phyloP scores from a whole-genome alignment of 2,888 invertebrate genomes.

The Campaea margaritaria region DNA sequence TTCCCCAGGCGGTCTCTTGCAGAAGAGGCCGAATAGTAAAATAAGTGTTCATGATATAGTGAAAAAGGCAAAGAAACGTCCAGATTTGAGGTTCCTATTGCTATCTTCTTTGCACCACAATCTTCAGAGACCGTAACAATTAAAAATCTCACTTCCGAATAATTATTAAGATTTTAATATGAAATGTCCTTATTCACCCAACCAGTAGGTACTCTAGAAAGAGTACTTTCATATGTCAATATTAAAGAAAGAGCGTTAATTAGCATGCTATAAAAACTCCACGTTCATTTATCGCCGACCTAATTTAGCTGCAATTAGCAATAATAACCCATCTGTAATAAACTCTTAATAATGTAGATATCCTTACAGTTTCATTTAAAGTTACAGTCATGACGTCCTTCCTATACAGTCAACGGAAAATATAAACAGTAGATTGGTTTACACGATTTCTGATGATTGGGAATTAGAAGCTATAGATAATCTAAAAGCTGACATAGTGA shows the following conservation, averaged over 20 bases:
- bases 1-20: too few relatives aligned
- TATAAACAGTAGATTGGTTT: conserved; percentile 13
- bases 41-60: too few relatives aligned
- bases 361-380: conserved; percentile 68
- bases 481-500: not conserved
- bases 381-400: conserved; percentile 71
- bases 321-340: conserved; percentile 58
- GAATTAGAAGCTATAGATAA: not conserved
- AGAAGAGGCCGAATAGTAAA: too few relatives aligned
- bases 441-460: not conserved
- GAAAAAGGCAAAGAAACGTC: too few relatives aligned
- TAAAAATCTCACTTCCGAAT: too few relatives aligned
- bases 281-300: conserved; percentile 51
- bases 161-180: too few relatives aligned
- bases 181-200: too few relatives aligned
- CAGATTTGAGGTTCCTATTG: too few relatives aligned
- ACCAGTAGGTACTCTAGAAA: not conserved
- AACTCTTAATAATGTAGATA: conserved; percentile 61
- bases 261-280: conserved; percentile 38
- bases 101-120: too few relatives aligned
- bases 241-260: conserved; percentile 34
- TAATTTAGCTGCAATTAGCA: conserved; percentile 61
- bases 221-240: conserved; percentile 20
- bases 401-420: conserved; percentile 43
- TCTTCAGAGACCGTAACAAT: too few relatives aligned